A percentile compares a stretch with the other conserved stretches of the same genome.
Conservation (phyloP, 2,797 vertebrate genomes). For the Pampus argenteus region DNA sequence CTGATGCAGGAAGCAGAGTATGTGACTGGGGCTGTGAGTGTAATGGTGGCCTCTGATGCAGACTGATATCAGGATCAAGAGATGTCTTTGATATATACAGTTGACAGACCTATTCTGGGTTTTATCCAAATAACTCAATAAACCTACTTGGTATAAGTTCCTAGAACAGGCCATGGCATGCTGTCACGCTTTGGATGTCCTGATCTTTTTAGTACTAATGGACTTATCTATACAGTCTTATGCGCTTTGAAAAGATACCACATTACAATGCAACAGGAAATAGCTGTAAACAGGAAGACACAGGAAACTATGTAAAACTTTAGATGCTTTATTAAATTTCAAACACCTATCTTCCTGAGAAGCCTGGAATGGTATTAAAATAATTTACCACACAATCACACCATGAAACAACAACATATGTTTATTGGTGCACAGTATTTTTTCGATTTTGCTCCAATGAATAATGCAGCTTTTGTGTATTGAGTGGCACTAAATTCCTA, state of each 20-base stretch:
- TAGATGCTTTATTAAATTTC: conserved; percentile 81
- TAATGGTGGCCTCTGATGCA: conserved; percentile 4
- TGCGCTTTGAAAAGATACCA: neutral
- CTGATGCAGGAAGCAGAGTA: neutral
- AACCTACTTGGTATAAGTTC: neutral
- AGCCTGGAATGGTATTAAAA: conserved; percentile 80
- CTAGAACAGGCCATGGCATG: too few relatives aligned
- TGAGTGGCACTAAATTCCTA: conserved; percentile 27
- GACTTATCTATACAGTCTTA: neutral
- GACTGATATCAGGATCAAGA: neutral
- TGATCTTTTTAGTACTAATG: too few relatives aligned
- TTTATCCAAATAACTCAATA: neutral
- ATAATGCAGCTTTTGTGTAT: conserved; percentile 48
- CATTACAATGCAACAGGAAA: neutral
- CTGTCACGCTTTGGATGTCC: too few relatives aligned
- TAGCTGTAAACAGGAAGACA: neutral
- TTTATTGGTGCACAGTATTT: conserved; percentile 68
- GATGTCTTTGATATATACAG: too few relatives aligned
- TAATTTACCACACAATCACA: conserved; percentile 82
- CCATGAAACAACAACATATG: conserved; percentile 60
- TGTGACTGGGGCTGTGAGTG: conserved; percentile 1
- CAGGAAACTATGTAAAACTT: conserved; percentile 44
- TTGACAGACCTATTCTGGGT: neutral
- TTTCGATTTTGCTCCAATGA: conserved; percentile 63
- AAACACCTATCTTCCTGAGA: conserved; percentile 83